A percentile compares a stretch with the other conserved stretches of the same genome.
phyloP scores from a whole-genome alignment of 2,797 vertebrate genomes.

The Halcyon chelicuti region DNA sequence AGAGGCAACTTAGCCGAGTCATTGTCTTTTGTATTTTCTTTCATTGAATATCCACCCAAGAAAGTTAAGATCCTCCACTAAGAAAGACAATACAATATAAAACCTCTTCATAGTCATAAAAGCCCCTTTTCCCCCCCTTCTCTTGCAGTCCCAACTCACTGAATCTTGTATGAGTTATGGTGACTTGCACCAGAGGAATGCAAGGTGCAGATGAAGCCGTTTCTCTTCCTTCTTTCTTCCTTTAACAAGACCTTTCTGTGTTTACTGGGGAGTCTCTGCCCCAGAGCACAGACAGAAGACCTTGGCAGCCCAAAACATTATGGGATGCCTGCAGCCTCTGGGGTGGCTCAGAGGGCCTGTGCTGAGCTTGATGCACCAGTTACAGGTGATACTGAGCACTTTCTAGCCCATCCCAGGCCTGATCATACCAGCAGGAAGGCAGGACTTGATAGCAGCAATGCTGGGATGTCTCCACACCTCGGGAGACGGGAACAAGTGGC shows the following conservation, averaged over 20 bases:
- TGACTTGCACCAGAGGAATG: not conserved
- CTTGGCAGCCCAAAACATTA: not conserved
- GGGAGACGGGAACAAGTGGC: rapidly evolving
- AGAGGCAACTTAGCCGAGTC: not conserved
- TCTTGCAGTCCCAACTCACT: not conserved
- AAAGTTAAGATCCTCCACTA: not conserved
- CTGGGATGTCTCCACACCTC: not conserved
- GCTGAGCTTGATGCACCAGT: not conserved
- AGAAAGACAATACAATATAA: not conserved
- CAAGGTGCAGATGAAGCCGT: not conserved
- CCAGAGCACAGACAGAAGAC: not conserved
- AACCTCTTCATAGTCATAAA: not conserved
- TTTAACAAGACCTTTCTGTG: not conserved
- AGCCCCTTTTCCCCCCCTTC: rapidly evolving
- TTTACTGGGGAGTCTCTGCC: not conserved
- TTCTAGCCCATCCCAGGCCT: not conserved
- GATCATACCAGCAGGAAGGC: not conserved
- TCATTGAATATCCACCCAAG: not conserved
- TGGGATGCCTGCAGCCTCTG: not conserved
- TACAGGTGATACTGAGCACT: not conserved
- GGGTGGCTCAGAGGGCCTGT: not conserved
- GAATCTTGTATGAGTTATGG: not conserved
- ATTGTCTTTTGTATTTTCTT: constrained; percentile 3
- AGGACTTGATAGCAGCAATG: not conserved
- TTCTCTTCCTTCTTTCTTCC: not conserved